Evolutionary conservation across 2,113 vertebrate species (phyloP), one percentile per base, ranked within the genome.

Genomic region (Osmerus eperlanus): DNA sequence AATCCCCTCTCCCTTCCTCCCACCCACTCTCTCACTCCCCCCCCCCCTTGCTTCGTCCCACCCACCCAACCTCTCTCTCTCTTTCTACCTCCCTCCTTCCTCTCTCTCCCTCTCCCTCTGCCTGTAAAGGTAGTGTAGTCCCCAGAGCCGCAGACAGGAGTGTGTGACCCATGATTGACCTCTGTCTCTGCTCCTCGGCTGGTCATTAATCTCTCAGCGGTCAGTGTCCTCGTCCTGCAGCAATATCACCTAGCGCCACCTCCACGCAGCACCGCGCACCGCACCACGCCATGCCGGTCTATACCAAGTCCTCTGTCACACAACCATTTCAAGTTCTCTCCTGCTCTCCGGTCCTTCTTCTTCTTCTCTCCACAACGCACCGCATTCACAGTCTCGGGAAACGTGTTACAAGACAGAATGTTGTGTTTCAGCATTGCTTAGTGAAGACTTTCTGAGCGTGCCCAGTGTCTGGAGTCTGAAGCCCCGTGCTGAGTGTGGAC

Each of bases 171-270:
- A 58, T 18, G 69, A 13, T 68, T 83, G 82, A 78, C 85, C 83
- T 83, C 81, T 77, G 73, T 74, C 74, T 61, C 78, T 66, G 78
- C 77, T 83, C 77, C 51, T 36, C 74, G 55, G 13, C 71, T 77
- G 61, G 73, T 83, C 84, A 88, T 91, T 88, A 89, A 84, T 90
- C 87, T 90, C 78, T 68, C 83, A 72, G 78, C 68, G 65, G 74
- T 70, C 75, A 52, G 47, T 11, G 58, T 72, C 73, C 69, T 18
- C 55, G 52, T 15, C 15, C 12, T n/a, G 32, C 62, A 41, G 15
- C 15, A n/a, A 5, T 1, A 18, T n/a, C 63, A 65, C 28, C 63
- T 65, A 9, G n/a, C 18, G 15, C 18, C 28, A 65, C 32, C 32
- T 11, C 28, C 28, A 9, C 18, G 3, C 6, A 65, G 15, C 32